Evolutionary conservation across 2,113 vertebrate genomes (phyloP).

Genomic region (Spermophilus dauricus): DNA sequence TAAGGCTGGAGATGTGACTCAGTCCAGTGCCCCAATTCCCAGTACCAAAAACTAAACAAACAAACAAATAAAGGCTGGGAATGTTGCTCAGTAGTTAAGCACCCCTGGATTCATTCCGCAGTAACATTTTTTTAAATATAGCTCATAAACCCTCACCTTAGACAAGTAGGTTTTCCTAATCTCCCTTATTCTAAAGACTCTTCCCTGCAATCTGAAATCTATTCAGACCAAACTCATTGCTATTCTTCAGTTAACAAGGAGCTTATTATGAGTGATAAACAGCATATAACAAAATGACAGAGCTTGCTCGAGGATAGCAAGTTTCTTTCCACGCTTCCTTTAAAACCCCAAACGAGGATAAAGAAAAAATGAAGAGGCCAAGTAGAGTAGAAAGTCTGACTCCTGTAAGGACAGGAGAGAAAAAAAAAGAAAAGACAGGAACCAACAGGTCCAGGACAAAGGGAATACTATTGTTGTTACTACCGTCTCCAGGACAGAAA

Average conservation of each 20-base stretch:
- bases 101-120: no score
- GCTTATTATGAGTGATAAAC: neutral
- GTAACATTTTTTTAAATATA: no score
- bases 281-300: neutral
- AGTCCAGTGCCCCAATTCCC: no score
- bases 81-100: no score
- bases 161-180: neutral
- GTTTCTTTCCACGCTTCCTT: neutral
- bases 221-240: neutral
- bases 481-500: neutral
- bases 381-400: neutral
- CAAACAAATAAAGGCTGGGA: no score
- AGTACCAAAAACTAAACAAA: no score
- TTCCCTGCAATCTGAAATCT: neutral
- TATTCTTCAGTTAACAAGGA: neutral
- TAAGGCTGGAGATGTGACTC: no score
- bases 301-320: conserved; percentile 4
- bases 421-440: neutral
- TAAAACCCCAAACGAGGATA: neutral
- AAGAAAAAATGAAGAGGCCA: neutral
- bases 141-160: neutral
- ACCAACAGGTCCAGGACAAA: neutral
- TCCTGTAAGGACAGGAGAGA: neutral
- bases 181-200: neutral
- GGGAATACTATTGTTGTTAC: neutral